Base-by-base conservation (phyloP, 2,888 invertebrate species). In the Phania funesta region DNA sequence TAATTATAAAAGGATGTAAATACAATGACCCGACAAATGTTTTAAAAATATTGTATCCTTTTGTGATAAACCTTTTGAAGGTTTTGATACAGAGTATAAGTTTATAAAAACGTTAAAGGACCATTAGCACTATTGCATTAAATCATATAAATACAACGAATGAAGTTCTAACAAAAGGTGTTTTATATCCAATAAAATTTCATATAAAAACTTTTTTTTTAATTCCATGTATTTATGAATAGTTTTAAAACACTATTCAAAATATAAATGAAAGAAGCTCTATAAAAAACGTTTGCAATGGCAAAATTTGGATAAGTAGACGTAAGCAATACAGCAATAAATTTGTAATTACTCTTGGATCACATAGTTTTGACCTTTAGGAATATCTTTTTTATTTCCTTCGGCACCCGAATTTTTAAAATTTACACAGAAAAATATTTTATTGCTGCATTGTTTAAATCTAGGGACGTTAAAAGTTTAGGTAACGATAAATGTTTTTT, bases 401-500 rank as follows among this genome's bases (percentile, higher is more conserved):
- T 67, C 76, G 29, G 60, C 68, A 46, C 67, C 67, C 29, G 44
- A 41, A 26, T 26, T 26, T 9, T 13, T 11, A 35, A 35, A 35
- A 35, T 35, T 35, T 35, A 11, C 11, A 1, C 11, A 11, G 11
- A 4, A 4, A 35, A 8, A 35, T 11, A 1, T 35, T 35, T 35
- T 35, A 13, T 64, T 52, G 64, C 62, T 44, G 70, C 50, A 1
- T 64, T 78, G 9, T 70, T 70, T 64, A 71, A 78, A 54, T 54
- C 64, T 4, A 52, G 24, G 22, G 74, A 75, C 6, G 32, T 80
- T 9, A 75, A 62, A 75, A 20, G 56, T 26, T 54, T 68, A 11
- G 80, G 75, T 7, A 80, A 75, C 26, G 74, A 75, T 26, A 80
- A 46, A 54, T 68, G 68, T 44, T n/a, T 32, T n/a, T n/a, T 54